These are phyloP conservation scores for Denticeps clupeoides DNA, from an alignment of 2,797 vertebrate species.

Conservation along the genomic window DNA sequence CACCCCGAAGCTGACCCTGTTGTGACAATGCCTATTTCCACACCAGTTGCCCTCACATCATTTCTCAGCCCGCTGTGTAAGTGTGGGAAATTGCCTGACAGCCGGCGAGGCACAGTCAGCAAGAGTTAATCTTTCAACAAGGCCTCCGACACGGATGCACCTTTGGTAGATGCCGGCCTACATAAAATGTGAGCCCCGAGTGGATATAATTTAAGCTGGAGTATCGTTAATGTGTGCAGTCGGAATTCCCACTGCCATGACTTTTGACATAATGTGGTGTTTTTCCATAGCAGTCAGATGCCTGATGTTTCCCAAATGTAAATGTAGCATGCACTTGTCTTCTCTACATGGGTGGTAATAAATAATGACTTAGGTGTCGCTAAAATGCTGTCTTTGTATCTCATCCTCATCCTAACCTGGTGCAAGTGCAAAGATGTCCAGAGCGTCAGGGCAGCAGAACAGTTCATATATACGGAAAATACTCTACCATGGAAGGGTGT, in stretches of 20 bases:
- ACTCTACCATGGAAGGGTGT: too few species aligned
- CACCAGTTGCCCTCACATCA: background rate
- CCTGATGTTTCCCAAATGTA: conserved; percentile 2
- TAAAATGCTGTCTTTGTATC: too few species aligned
- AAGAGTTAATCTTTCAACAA: background rate
- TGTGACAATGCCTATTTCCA: background rate
- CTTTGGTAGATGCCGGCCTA: background rate
- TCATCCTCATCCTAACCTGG: too few species aligned
- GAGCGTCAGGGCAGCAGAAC: too few species aligned
- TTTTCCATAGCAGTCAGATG: background rate
- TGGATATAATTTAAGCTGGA: background rate
- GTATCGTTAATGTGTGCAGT: conserved; percentile 3
- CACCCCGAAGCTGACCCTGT: too few species aligned
- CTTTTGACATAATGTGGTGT: background rate
- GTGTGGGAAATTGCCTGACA: background rate
- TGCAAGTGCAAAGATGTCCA: too few species aligned
- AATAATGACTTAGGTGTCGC: too few species aligned
- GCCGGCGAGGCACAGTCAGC: background rate
- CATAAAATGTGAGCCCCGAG: background rate
- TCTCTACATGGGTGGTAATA: conserved; percentile 3
- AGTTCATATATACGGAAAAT: too few species aligned
- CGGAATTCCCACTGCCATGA: background rate
- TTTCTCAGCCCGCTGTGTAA: background rate
- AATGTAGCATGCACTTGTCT: conserved; percentile 5
- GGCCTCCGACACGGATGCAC: too few species aligned